Percentiles rank a stretch among this genome's conserved stretches.
Evolutionary conservation across 2,797 vertebrate genomes (phyloP).

Genomic region (Pangasius sanitwongsei): DNA sequence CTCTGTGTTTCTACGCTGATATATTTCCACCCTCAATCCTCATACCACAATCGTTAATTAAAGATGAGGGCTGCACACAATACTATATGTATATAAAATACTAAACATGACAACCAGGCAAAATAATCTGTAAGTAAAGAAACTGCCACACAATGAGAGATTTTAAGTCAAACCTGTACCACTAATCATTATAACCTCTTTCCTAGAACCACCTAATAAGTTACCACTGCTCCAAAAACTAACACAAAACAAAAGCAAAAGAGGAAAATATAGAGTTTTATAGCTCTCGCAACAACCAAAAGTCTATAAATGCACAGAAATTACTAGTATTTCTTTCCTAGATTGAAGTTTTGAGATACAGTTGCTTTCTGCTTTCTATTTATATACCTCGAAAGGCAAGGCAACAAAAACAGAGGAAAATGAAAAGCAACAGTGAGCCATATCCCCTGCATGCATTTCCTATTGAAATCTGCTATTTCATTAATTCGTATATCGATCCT

Average conservation of each 20-base stretch:
- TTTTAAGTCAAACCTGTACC: background rate
- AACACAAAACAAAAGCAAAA: background rate
- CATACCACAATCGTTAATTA: background rate
- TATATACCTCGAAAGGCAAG: constrained; percentile 57
- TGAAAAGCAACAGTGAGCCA: constrained; percentile 44
- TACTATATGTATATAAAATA: background rate
- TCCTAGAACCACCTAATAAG: background rate
- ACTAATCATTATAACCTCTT: background rate
- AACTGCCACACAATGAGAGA: background rate
- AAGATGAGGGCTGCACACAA: background rate
- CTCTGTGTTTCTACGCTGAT: background rate
- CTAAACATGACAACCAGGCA: background rate
- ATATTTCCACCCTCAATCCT: background rate
- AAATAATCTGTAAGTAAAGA: background rate
- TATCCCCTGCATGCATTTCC: constrained; percentile 66
- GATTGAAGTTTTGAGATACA: constrained; percentile 52
- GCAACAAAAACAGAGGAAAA: constrained; percentile 49
- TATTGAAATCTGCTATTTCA: constrained; percentile 75
- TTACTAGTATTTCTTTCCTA: background rate
- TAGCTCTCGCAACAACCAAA: background rate
- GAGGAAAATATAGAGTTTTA: background rate
- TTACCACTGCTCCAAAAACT: background rate
- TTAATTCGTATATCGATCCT: constrained; percentile 76
- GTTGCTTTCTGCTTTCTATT: constrained; percentile 61
- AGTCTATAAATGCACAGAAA: background rate